Conservation (phyloP, 1,140 invertebrate species). For the Littorina saxatilis region DNA sequence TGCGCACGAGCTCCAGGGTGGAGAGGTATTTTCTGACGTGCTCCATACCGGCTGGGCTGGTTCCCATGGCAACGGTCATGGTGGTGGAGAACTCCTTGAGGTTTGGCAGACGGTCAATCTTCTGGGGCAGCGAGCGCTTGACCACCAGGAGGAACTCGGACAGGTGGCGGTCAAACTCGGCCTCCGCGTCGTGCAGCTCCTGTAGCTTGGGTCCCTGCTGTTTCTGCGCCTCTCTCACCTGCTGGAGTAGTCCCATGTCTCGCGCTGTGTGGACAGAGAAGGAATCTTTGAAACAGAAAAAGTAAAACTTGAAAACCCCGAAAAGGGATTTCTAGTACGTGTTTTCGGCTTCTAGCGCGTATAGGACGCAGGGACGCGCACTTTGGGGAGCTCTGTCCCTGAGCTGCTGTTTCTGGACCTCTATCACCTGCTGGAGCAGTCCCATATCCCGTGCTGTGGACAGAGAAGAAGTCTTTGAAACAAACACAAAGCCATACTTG, state of each 20-base stretch:
- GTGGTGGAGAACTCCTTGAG: constrained; percentile 54
- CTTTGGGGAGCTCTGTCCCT: too few species aligned
- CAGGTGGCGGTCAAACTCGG: constrained; percentile 51
- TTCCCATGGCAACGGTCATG: constrained; percentile 45
- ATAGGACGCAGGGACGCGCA: too few species aligned
- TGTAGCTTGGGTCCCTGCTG: constrained; percentile 32
- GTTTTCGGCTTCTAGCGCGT: too few species aligned
- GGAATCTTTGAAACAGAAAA: not conserved
- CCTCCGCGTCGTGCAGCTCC: constrained; percentile 50
- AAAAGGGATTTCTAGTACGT: too few species aligned
- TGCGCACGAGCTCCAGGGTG: constrained; percentile 43
- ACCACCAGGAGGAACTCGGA: constrained; percentile 55
- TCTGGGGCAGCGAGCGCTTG: constrained; percentile 51
- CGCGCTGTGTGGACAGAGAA: constrained; percentile 42
- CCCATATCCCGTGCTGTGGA: constrained; percentile 50
- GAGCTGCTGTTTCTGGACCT: constrained; percentile 44
- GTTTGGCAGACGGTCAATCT: constrained; percentile 41
- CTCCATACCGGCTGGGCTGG: constrained; percentile 32
- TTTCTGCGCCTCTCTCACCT: constrained; percentile 47
- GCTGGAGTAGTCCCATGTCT: constrained; percentile 47
- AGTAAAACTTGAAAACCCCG: too few species aligned
- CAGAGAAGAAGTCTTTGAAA: too few species aligned
- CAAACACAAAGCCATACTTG: too few species aligned
- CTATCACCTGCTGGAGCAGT: constrained; percentile 44
- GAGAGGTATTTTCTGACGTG: constrained; percentile 41